Conservation (phyloP, 2,113 vertebrate species). For the Passer montanus region DNA sequence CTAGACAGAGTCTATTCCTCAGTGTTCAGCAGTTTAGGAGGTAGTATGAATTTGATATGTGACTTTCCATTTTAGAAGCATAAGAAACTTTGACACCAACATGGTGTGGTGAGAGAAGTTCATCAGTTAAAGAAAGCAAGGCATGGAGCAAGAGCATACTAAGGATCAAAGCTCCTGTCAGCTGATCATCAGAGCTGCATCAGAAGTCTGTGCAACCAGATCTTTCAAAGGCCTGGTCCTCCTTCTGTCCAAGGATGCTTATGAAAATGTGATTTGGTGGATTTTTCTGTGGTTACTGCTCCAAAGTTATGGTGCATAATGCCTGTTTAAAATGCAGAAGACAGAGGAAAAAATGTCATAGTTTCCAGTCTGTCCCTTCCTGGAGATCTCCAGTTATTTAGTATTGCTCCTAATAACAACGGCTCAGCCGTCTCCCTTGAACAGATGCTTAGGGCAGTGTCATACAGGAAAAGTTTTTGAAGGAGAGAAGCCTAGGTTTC, state of each 20-base stretch:
- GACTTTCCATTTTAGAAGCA: background rate
- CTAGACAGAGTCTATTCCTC: background rate
- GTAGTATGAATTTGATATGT: background rate
- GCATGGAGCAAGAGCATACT: background rate
- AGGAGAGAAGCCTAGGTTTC: background rate
- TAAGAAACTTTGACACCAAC: background rate
- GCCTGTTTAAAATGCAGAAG: background rate
- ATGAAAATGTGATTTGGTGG: background rate
- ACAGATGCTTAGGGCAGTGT: background rate
- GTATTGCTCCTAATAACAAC: background rate
- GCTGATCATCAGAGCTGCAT: background rate
- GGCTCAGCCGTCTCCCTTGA: background rate
- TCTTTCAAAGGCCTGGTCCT: background rate
- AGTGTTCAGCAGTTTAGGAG: background rate
- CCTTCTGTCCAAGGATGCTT: background rate
- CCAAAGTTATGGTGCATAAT: background rate
- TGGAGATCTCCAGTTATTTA: background rate
- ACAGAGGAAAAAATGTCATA: background rate
- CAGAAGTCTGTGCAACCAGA: accelerated
- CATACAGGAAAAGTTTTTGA: background rate
- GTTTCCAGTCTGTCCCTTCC: background rate
- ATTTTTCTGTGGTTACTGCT: background rate
- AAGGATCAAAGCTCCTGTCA: background rate
- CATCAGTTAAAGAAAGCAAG: background rate
- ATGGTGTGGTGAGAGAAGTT: background rate